Evolutionary conservation across 1,140 invertebrate species (phyloP).

Genomic region (Caerostris extrusa): DNA sequence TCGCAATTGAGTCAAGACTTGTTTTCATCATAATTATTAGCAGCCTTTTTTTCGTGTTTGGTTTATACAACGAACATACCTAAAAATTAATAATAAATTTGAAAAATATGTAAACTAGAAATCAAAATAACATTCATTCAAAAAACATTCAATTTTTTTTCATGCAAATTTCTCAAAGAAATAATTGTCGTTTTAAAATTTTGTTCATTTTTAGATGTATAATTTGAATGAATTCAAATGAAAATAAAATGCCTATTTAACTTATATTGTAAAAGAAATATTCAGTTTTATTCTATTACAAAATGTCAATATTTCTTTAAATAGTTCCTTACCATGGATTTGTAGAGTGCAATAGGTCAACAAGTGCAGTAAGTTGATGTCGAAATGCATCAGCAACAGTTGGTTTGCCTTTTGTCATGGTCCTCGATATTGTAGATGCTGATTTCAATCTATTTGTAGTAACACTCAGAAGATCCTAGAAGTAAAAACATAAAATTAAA

Average conservation of each 20-base stretch:
- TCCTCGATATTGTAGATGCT: conserved; percentile 88
- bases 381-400: conserved; percentile 96
- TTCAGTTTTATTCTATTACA: not conserved
- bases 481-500: not conserved
- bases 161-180: too few species aligned
- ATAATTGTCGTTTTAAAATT: too few species aligned
- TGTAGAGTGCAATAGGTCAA: conserved; percentile 94
- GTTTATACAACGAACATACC: conserved; percentile 97
- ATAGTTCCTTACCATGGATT: conserved; percentile 89
- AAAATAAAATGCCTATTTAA: too few species aligned
- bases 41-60: conserved; percentile 95
- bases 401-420: conserved; percentile 90
- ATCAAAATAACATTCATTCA: too few species aligned
- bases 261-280: not conserved
- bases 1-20: conserved; percentile 94
- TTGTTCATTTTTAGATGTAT: too few species aligned
- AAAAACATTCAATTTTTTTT: too few species aligned
- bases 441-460: conserved; percentile 76
- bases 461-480: conserved; percentile 78
- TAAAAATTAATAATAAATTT: conserved; percentile 79
- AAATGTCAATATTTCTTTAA: not conserved
- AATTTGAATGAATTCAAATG: too few species aligned
- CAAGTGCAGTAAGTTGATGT: conserved; percentile 93
- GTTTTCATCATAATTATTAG: conserved; percentile 90
- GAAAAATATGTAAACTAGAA: too few species aligned